Evolutionary conservation across 1,140 invertebrate species (phyloP).

Genomic region (Atta colombica): DNA sequence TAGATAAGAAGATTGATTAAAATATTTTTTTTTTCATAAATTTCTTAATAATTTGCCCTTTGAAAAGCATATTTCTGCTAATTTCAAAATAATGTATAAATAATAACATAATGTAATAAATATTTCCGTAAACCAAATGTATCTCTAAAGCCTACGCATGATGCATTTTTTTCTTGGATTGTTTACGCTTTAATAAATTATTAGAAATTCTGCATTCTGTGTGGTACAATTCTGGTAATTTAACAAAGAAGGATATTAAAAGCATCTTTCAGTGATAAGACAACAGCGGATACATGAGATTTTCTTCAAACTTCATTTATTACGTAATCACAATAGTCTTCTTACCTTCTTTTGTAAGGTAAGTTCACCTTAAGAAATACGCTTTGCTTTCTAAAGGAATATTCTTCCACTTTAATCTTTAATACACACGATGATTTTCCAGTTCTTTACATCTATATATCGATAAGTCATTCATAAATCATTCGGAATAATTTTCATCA

Average conservation of each 20-base stretch:
- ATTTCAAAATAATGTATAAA: not conserved
- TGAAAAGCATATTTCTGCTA: not conserved
- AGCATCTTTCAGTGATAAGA: not conserved
- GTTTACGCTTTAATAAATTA: too few species aligned
- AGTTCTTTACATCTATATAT: too few species aligned
- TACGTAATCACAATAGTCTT: not conserved
- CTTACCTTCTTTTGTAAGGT: not conserved
- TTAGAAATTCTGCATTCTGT: too few species aligned
- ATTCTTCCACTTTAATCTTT: not conserved
- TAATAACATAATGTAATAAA: too few species aligned
- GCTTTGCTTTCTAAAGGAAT: not conserved
- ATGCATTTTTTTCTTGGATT: too few species aligned
- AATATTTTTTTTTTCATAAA: not conserved
- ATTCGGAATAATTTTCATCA: too few species aligned
- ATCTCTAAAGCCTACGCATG: not conserved
- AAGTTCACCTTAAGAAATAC: not conserved
- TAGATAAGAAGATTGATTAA: not conserved
- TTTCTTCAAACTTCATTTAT: not conserved
- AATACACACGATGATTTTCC: too few species aligned
- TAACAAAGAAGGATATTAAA: not conserved
- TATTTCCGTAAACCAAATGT: not conserved
- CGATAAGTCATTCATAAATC: too few species aligned
- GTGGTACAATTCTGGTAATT: too few species aligned
- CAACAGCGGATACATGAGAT: not conserved
- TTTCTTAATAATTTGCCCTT: not conserved